Percentiles rank a stretch among this genome's conserved stretches.
phyloP scores from a whole-genome alignment of 2,888 invertebrate genomes.

The Synanthedon formicaeformis region DNA sequence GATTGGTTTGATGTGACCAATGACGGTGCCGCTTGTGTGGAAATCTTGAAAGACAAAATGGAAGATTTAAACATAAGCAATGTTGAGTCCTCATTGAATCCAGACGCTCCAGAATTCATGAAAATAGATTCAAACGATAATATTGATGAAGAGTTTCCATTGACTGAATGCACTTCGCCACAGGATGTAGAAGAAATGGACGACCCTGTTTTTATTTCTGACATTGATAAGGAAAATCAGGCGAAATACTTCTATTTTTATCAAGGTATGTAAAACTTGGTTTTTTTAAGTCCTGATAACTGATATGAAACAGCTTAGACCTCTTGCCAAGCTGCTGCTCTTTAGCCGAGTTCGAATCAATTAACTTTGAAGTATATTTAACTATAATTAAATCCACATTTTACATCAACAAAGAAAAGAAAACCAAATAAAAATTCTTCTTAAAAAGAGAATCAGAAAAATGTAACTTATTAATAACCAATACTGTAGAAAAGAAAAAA shows the following conservation, averaged over 20 bases:
- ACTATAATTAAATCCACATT: too few species aligned
- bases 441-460: too few species aligned
- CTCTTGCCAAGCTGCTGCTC: too few species aligned
- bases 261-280: constrained; percentile 73
- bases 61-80: constrained; percentile 22
- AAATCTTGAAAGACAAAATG: constrained; percentile 33
- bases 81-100: constrained; percentile 39
- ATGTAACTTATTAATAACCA: too few species aligned
- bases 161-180: constrained; percentile 23
- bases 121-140: constrained; percentile 24
- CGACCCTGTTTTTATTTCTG: constrained; percentile 27
- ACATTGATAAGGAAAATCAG: constrained; percentile 51
- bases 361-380: too few species aligned
- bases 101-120: constrained; percentile 42
- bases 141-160: constrained; percentile 34
- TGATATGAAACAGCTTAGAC: neutral
- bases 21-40: constrained; percentile 45
- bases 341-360: too few species aligned
- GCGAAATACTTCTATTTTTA: constrained; percentile 82
- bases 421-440: too few species aligned
- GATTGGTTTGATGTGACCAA: constrained; percentile 58
- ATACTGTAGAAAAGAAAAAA: too few species aligned
- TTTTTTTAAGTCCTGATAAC: too few species aligned
- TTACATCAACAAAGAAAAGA: too few species aligned
- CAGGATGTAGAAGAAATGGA: constrained; percentile 19